Evolutionary conservation across 2,888 invertebrate genomes (phyloP), one percentile per base, ranked within the genome.

Genomic region (Fabriciana adippe): DNA sequence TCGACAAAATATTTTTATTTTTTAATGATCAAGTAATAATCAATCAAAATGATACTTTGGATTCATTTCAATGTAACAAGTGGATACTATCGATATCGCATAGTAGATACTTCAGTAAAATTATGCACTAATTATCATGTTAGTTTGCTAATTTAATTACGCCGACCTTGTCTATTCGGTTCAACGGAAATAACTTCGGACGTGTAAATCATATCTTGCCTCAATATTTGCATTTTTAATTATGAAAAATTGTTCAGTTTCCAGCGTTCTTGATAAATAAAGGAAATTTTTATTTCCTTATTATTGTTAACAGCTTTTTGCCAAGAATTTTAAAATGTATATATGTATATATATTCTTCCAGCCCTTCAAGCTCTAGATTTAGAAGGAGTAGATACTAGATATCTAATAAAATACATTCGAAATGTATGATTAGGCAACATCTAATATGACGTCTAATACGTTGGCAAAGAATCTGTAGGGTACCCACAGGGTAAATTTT

Each of bases 131-230:
- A 61, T 62, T 51, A 67, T 26, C 16, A 51, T 35, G 21, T 55
- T 66, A 59, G 57, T 18, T 57, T 18, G 55, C 47, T 69, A 69
- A 69, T 48, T 66, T 45, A 60, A 66, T 69, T 66, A 69, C 6
- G 41, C 55, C 56, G 62, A 55, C 69, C 69, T 66, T 66, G 56
- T 21, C 15, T 55, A 26, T 61, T 45, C 13, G 54, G 18, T 61
- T 55, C 48, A 48, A 16, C 35, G 54, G 54, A 66, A 66, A 45
- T 55, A 45, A 26, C 5, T 47, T 57, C 59, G 61, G 55, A 57
- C 21, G 51, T 56, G 55, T 57, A 51, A 67, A 67, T 62, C 31
- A 67, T 67, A 62, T 47, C 63, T 47, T 16, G 31, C 55, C 31
- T 64, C 47, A 21, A 55, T 31, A 64, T 47, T 11, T 55, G 51